phyloP scores from a whole-genome alignment of 1,140 invertebrate species.

The Tetragonula clypearis region DNA sequence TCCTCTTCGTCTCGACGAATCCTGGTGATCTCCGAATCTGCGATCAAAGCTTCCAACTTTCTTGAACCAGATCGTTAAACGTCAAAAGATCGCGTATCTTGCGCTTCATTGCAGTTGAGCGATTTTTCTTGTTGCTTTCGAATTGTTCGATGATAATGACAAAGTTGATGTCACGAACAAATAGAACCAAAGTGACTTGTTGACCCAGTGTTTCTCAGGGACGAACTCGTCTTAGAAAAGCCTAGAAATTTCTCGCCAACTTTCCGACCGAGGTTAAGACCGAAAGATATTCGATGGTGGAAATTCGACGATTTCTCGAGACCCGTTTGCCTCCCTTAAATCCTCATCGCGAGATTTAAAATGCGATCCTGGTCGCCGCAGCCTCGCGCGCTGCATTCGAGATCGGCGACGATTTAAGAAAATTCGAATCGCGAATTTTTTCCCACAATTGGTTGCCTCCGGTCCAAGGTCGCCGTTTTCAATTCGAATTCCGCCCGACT shows the following conservation, averaged over 20 bases:
- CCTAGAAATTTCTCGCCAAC: neutral
- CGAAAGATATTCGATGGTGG: neutral
- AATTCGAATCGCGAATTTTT: conserved; percentile 37
- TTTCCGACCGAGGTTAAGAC: neutral
- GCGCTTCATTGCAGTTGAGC: neutral
- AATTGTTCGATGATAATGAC: neutral
- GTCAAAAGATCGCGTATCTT: neutral
- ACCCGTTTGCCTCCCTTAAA: neutral
- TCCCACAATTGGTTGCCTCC: conserved; percentile 8
- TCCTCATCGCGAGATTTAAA: neutral
- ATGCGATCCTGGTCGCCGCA: conserved; percentile 6
- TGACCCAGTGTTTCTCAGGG: neutral
- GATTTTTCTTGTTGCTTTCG: neutral
- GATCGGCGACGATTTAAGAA: conserved; percentile 10
- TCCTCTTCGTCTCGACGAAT: neutral
- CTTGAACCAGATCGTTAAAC: conserved; percentile 15
- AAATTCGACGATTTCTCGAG: neutral
- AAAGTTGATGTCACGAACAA: neutral
- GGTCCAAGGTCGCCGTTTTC: conserved; percentile 34
- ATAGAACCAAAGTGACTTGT: too few relatives aligned
- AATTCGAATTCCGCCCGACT: conserved; percentile 45
- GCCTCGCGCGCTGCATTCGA: conserved; percentile 7
- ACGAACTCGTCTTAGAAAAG: neutral
- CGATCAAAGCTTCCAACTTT: conserved; percentile 4
- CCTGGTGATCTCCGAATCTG: too few relatives aligned